phyloP scores from a whole-genome alignment of 2,797 vertebrate genomes.

The Aulostomus chinensis region DNA sequence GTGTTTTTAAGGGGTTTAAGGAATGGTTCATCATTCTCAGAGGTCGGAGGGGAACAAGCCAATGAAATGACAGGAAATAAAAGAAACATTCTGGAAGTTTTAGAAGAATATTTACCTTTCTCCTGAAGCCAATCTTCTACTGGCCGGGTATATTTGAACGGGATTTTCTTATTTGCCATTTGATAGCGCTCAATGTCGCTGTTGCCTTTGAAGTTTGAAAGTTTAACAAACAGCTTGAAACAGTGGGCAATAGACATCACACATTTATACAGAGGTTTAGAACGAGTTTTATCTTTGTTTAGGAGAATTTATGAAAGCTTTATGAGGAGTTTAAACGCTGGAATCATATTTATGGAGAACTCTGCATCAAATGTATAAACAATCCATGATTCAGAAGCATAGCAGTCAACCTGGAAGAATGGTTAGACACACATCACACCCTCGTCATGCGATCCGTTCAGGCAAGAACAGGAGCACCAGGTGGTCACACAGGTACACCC shows the following conservation, averaged over 20 bases:
- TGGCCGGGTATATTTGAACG: slow-evolving; percentile 99
- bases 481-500: too few species aligned
- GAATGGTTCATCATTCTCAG: slow-evolving; percentile 71
- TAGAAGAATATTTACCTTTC: slow-evolving; percentile 95
- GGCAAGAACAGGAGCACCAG: too few species aligned
- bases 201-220: slow-evolving; percentile 99
- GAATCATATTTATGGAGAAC: slow-evolving; percentile 50
- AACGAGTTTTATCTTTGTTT: slow-evolving; percentile 79
- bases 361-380: slow-evolving; percentile 46
- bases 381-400: slow-evolving; percentile 32
- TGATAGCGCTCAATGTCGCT: slow-evolving; percentile 99
- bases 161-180: slow-evolving; percentile 99
- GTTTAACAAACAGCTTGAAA: slow-evolving; percentile 93
- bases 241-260: slow-evolving; percentile 87
- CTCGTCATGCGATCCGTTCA: slow-evolving; percentile 15
- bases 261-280: slow-evolving; percentile 82
- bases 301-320: slow-evolving; percentile 76
- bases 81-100: slow-evolving; percentile 85
- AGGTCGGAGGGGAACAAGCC: slow-evolving; percentile 74
- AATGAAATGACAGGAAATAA: slow-evolving; percentile 77
- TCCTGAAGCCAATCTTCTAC: slow-evolving; percentile 99
- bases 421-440: slow-evolving; percentile 35
- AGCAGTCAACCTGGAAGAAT: slow-evolving; percentile 52
- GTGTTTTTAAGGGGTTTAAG: slow-evolving; percentile 65
- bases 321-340: slow-evolving; percentile 64